phyloP scores from a whole-genome alignment of 2,797 vertebrate species.

The Apodemus agrarius region DNA sequence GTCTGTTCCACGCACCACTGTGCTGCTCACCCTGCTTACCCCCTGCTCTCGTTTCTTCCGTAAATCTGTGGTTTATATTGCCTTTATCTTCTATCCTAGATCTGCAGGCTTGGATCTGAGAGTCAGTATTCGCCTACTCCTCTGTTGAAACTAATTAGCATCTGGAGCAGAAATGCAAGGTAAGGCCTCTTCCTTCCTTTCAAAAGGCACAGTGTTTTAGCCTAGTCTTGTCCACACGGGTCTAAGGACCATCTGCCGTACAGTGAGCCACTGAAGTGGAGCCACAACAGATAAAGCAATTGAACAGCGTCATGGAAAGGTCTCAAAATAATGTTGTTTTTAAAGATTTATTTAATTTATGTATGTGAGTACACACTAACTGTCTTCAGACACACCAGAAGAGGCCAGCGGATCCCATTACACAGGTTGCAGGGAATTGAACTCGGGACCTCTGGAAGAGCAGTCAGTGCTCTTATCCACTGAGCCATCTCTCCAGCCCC shows the following conservation, averaged over 20 bases:
- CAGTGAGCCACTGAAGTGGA: background rate
- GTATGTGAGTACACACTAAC: background rate
- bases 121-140: conserved; percentile 95
- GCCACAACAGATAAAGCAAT: background rate
- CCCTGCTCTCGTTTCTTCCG: background rate
- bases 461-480: background rate
- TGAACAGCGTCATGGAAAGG: background rate
- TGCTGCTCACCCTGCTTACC: background rate
- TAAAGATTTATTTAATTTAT: background rate
- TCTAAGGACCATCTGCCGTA: background rate
- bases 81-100: conserved; percentile 84
- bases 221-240: background rate
- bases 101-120: conserved; percentile 94
- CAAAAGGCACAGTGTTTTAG: background rate
- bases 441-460: background rate
- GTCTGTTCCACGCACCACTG: background rate
- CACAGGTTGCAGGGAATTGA: background rate
- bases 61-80: background rate
- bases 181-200: conserved; percentile 70
- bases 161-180: conserved; percentile 96
- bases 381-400: background rate
- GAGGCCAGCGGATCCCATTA: background rate
- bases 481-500: background rate
- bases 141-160: conserved; percentile 94
- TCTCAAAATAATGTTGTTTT: background rate